Percentiles rank a stretch among this genome's conserved stretches.
These are phyloP conservation scores for Pararge aegeria DNA, from an alignment of 1,140 invertebrate species.

Conservation along the genomic window DNA sequence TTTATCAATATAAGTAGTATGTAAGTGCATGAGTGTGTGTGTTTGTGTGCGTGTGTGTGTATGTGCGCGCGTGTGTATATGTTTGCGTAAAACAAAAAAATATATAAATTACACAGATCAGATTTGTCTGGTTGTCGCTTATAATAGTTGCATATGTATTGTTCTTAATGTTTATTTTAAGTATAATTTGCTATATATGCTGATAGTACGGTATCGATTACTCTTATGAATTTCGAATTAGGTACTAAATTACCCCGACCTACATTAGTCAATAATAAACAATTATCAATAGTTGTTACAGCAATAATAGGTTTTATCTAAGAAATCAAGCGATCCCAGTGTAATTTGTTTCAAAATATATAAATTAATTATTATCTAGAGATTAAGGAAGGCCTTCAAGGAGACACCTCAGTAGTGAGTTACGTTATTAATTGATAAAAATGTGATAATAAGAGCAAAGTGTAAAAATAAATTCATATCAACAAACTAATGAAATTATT, in stretches of 20 bases:
- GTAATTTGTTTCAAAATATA: conserved; percentile 33
- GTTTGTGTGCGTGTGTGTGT: too few relatives aligned
- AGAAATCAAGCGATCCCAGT: conserved; percentile 6
- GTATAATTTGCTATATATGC: too few relatives aligned
- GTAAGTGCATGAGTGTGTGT: too few relatives aligned
- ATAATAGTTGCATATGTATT: too few relatives aligned
- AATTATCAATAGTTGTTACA: conserved; percentile 8
- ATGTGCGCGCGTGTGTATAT: too few relatives aligned
- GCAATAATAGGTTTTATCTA: conserved; percentile 15
- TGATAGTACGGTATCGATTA: conserved; percentile 9
- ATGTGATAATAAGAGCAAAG: conserved; percentile 15
- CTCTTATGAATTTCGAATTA: conserved; percentile 1
- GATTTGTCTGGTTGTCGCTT: too few relatives aligned
- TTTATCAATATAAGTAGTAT: too few relatives aligned
- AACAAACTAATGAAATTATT: too few relatives aligned
- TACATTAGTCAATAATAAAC: conserved; percentile 23
- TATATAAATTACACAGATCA: too few relatives aligned
- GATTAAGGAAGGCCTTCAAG: conserved; percentile 41
- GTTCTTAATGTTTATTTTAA: too few relatives aligned
- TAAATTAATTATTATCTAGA: conserved; percentile 33
- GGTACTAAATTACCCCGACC: conserved; percentile 12
- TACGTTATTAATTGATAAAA: conserved; percentile 22
- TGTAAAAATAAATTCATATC: neutral
- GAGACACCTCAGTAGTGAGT: conserved; percentile 28
- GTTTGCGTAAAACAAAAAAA: too few relatives aligned